Evolutionary conservation across 2,797 vertebrate species (phyloP), one percentile per base, ranked within the genome.

Genomic region (Paratrypauchen microcephalus): DNA sequence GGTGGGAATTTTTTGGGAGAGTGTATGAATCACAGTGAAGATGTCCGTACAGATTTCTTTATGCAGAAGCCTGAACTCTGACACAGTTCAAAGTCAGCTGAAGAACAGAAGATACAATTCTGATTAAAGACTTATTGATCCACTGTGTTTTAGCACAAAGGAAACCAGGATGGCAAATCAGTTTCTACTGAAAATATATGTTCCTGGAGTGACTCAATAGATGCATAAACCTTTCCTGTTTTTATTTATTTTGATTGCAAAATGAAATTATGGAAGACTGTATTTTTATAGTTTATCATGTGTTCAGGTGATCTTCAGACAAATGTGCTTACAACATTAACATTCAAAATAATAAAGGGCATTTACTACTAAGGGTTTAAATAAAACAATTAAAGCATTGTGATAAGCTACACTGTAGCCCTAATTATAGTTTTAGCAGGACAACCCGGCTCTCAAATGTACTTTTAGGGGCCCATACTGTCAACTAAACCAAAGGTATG

Each of bases 191-290:
- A 71, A 69, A 24, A 75, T 62, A 8, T 23, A 23, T 63, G 70
- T 83, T 84, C 73, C 32, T 65, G 47, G 70, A 54, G 63, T 74
- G 65, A 73, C 66, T 61, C 24, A 72, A 71, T 73, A 48, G 68
- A 52, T 36, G 11, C 59, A 55, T 15, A 75, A 9, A 36, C 64
- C 73, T 85, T 66, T 72, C 52, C 41, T 66, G 57, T 68, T 85
- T 45, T 90, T 89, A 91, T 91, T 92, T 93, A 92, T 92, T 91
- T 79, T 72, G 62, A 75, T 88, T 85, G 78, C 86, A 87, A 82
- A 83, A 66, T 80, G 81, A 88, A 84, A 84, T 89, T 85, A 87
- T 82, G 73, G 76, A 79, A 69, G 77, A 83, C 56, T 87, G 73
- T 84, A 86, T 81, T 87, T 83, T 57, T 75, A 74, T 65, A 54